Conservation (phyloP, 30 jellyfish, hydroid and myxozoan species). For the Aurelia aurita complex sp. Pacific region DNA sequence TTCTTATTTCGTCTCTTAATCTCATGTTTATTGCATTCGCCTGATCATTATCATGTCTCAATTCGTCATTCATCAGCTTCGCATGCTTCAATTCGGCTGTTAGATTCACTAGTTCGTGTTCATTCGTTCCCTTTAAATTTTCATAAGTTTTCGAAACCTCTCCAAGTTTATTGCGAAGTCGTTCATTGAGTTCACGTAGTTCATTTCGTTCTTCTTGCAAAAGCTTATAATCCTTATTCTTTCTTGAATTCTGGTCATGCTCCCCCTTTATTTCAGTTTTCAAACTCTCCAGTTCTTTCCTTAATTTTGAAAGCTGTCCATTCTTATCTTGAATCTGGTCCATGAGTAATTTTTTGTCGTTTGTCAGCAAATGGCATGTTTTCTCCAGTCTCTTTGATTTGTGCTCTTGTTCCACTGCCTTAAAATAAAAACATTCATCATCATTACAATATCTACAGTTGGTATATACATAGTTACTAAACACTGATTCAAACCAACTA, state of each 20-base stretch:
- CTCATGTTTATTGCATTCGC: conserved; percentile 38
- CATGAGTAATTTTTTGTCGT: conserved; percentile 15
- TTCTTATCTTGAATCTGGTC: conserved; percentile 35
- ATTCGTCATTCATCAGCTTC: conserved; percentile 1
- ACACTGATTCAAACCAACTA: no score
- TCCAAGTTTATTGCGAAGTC: conserved; percentile 72
- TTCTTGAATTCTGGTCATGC: neutral
- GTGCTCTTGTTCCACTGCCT: conserved; percentile 7
- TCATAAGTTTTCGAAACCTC: conserved; percentile 69
- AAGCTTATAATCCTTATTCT: conserved; percentile 4
- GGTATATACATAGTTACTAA: no score
- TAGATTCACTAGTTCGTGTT: conserved; percentile 6
- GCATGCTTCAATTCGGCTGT: conserved; percentile 48
- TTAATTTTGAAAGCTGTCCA: conserved; percentile 8
- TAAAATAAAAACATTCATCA: neutral
- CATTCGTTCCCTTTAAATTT: conserved; percentile 40
- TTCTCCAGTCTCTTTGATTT: neutral
- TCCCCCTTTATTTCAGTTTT: conserved; percentile 3
- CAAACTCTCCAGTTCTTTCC: conserved; percentile 24
- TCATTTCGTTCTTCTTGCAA: conserved; percentile 45
- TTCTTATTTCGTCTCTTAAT: conserved; percentile 51
- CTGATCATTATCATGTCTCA: conserved; percentile 38
- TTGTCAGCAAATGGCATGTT: neutral
- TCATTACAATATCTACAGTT: no score
- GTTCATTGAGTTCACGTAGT: conserved; percentile 64